phyloP scores from a whole-genome alignment of 23 tunicate genomes.

The Halocynthia roretzi region DNA sequence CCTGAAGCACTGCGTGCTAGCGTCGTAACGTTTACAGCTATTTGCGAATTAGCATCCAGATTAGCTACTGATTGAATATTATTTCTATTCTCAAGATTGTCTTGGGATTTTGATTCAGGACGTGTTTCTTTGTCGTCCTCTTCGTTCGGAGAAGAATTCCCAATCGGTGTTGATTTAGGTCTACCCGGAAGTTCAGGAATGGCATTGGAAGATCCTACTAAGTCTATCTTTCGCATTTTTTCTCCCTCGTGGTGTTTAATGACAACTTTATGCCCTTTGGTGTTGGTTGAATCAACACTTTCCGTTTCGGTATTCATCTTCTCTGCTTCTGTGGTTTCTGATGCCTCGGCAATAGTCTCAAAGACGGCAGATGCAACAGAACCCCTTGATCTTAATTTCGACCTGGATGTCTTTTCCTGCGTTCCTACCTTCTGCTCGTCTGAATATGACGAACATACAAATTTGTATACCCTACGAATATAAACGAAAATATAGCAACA shows the following conservation, averaged over 20 bases:
- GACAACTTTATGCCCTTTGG: neutral
- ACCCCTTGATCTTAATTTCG: neutral
- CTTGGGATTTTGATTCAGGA: too few species aligned
- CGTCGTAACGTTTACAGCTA: too few species aligned
- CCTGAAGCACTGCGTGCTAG: too few species aligned
- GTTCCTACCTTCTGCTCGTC: neutral
- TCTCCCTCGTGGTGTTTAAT: neutral
- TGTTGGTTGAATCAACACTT: conserved; percentile 1
- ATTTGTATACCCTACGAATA: neutral
- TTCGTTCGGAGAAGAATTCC: too few species aligned
- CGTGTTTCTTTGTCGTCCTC: too few species aligned
- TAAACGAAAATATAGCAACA: neutral
- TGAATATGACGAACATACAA: neutral
- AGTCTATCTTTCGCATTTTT: conserved; percentile 1
- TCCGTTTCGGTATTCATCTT: neutral
- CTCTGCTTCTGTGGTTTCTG: conserved; percentile 6
- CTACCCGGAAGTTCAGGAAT: too few species aligned
- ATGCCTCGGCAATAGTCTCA: conserved; percentile 49
- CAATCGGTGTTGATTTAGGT: too few species aligned
- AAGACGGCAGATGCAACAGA: conserved; percentile 13
- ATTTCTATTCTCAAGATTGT: too few species aligned
- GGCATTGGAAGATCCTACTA: too few species aligned
- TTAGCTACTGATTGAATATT: too few species aligned
- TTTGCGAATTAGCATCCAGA: too few species aligned
- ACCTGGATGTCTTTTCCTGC: neutral